Percentiles rank a stretch among this genome's conserved stretches.
These are phyloP conservation scores for Apocheima hispidaria DNA, from an alignment of 2,888 invertebrate species.

Conservation along the genomic window DNA sequence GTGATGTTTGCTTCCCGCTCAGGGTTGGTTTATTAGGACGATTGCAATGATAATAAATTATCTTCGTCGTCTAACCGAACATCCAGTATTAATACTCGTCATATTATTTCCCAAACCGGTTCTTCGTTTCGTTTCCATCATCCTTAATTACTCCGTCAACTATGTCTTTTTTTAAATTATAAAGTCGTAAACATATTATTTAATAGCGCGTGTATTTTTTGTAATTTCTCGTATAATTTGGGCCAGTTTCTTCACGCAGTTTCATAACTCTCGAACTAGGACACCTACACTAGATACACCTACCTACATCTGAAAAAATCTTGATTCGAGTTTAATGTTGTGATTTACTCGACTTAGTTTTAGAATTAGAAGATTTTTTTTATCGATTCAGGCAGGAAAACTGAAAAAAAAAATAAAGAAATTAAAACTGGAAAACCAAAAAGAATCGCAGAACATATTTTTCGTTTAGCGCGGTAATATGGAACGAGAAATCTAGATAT, in stretches of 20 bases:
- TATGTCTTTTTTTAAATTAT: slow-evolving; percentile 13
- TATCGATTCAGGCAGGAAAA: too few relatives aligned
- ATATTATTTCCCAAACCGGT: too few relatives aligned
- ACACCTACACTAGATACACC: slow-evolving; percentile 9
- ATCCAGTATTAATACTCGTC: too few relatives aligned
- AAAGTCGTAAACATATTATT: slow-evolving; percentile 34
- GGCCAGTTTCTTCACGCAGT: slow-evolving; percentile 20
- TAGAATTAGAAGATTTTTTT: neutral
- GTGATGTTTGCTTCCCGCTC: too few relatives aligned
- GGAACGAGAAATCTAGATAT: too few relatives aligned
- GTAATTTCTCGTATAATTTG: slow-evolving; percentile 24
- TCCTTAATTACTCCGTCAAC: slow-evolving; percentile 5
- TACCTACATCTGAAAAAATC: slow-evolving; percentile 23
- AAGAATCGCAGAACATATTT: too few relatives aligned
- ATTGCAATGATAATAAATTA: too few relatives aligned
- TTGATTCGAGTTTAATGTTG: slow-evolving; percentile 20
- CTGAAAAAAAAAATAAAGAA: too few relatives aligned
- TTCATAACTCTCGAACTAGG: slow-evolving; percentile 23
- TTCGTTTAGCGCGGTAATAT: too few relatives aligned
- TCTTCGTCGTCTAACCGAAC: too few relatives aligned
- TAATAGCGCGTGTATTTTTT: slow-evolving; percentile 43
- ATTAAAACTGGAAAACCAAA: too few relatives aligned
- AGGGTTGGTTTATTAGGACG: too few relatives aligned
- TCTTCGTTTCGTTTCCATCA: slow-evolving; percentile 1
- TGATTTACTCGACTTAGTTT: slow-evolving; percentile 8